A percentile compares a stretch with the other conserved stretches of the same genome.
Conservation (phyloP, 1,140 invertebrate genomes). For the Battus philenor region DNA sequence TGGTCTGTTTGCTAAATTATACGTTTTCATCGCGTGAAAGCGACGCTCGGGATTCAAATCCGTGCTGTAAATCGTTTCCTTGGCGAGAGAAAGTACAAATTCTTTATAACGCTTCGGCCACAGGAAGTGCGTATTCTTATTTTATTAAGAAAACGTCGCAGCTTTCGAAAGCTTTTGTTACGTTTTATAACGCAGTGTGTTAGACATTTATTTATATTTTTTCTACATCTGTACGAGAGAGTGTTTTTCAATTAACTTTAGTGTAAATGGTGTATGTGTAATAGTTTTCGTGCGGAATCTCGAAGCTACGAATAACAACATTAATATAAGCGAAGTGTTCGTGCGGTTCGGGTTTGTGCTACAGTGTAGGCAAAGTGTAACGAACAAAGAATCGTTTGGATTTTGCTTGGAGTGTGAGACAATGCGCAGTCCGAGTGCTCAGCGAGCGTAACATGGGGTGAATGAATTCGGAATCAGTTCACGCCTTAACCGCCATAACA, state of each 20-base stretch:
- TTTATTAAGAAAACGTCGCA: conserved; percentile 14
- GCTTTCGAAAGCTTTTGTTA: conserved; percentile 17
- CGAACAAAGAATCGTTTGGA: conserved; percentile 63
- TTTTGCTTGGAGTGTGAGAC: conserved; percentile 43
- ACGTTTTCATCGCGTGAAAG: conserved; percentile 65
- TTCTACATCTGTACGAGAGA: no score
- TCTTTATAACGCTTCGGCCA: conserved; percentile 9
- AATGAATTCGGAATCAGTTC: conserved; percentile 57
- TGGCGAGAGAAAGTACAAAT: conserved; percentile 52
- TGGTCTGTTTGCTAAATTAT: conserved; percentile 63
- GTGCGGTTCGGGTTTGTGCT: conserved; percentile 38
- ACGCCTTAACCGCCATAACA: conserved; percentile 21
- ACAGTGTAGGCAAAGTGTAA: conserved; percentile 55
- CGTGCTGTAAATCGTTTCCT: conserved; percentile 48
- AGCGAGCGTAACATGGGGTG: conserved; percentile 50
- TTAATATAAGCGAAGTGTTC: conserved; percentile 46
- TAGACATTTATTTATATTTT: no score
- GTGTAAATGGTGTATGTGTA: conserved; percentile 49
- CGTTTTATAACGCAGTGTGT: conserved; percentile 10
- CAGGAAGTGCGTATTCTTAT: conserved; percentile 26
- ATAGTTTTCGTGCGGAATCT: conserved; percentile 35
- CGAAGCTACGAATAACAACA: conserved; percentile 36
- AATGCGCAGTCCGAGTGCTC: conserved; percentile 44
- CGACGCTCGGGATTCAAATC: conserved; percentile 56
- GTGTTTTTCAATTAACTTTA: conserved; percentile 41